phyloP scores from a whole-genome alignment of 2,888 invertebrate species.

The Rhogogaster chlorosoma region DNA sequence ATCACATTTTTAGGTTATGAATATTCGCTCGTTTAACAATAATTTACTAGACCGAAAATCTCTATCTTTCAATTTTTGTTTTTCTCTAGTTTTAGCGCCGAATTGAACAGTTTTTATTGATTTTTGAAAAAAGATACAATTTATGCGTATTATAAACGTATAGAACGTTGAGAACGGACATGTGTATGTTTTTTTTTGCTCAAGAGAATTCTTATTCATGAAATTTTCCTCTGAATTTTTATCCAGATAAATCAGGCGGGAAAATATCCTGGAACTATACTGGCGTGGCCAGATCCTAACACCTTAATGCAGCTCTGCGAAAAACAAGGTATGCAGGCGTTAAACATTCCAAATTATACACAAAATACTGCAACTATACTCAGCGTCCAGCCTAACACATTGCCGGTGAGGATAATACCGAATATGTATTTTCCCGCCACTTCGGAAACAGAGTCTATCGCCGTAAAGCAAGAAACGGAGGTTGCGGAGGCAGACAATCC shows the following conservation, averaged over 20 bases:
- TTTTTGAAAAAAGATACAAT: not conserved
- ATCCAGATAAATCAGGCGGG: slow-evolving; percentile 68
- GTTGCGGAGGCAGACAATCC: slow-evolving; percentile 61
- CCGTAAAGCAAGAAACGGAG: slow-evolving; percentile 63
- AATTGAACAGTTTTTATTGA: not conserved
- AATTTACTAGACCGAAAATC: not conserved
- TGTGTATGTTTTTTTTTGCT: not conserved
- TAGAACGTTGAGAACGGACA: too few species aligned
- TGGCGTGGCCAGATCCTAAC: slow-evolving; percentile 73
- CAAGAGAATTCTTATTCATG: not conserved
- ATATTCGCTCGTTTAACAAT: not conserved
- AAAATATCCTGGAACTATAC: slow-evolving; percentile 70
- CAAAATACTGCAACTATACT: slow-evolving; percentile 71
- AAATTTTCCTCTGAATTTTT: slow-evolving; percentile 22
- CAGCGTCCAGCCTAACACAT: slow-evolving; percentile 68
- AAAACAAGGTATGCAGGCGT: slow-evolving; percentile 71
- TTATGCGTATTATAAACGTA: not conserved
- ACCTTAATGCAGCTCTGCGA: slow-evolving; percentile 73
- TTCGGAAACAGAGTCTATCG: slow-evolving; percentile 64
- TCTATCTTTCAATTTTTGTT: not conserved
- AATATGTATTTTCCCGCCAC: slow-evolving; percentile 69
- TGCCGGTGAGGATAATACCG: slow-evolving; percentile 71
- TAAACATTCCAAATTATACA: slow-evolving; percentile 75
- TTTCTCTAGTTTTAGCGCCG: not conserved
- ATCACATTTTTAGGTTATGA: not conserved